A percentile compares a stretch with the other conserved stretches of the same genome.
phyloP scores from a whole-genome alignment of 1,140 invertebrate genomes.

The Calliopsis andreniformis region DNA sequence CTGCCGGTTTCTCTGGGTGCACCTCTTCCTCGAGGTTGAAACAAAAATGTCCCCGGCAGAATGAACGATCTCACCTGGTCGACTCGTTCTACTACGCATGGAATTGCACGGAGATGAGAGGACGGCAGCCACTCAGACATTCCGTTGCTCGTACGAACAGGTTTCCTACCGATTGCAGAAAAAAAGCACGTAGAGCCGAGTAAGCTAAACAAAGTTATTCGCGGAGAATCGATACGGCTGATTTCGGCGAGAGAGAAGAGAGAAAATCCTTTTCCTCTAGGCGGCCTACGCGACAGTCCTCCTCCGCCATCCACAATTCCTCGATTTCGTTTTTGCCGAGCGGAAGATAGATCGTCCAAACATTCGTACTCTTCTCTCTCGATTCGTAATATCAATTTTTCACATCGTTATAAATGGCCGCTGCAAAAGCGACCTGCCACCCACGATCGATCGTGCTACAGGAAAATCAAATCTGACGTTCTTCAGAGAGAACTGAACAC shows the following conservation, averaged over 20 bases:
- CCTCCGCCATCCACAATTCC: background rate
- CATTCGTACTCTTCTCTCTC: background rate
- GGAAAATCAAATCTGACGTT: background rate
- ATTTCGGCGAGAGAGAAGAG: constrained; percentile 11
- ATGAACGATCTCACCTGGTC: constrained; percentile 54
- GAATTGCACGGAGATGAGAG: constrained; percentile 60
- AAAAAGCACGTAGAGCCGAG: constrained; percentile 40
- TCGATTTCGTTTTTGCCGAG: no score
- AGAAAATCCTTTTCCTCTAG: background rate
- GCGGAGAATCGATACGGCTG: constrained; percentile 47
- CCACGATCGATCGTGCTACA: background rate
- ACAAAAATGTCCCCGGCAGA: constrained; percentile 47
- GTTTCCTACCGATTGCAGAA: constrained; percentile 63
- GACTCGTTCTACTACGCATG: constrained; percentile 42
- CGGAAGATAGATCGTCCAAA: background rate
- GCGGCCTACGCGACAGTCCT: background rate
- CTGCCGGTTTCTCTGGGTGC: background rate
- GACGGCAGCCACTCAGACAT: constrained; percentile 63
- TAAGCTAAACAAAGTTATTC: constrained; percentile 64
- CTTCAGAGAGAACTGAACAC: background rate
- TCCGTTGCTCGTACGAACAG: constrained; percentile 64
- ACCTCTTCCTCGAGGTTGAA: background rate
- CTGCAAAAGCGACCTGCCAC: background rate
- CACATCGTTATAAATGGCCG: background rate
- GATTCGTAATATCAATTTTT: background rate